phyloP scores from a whole-genome alignment of 2,888 invertebrate species.

The Acleris sparsana region DNA sequence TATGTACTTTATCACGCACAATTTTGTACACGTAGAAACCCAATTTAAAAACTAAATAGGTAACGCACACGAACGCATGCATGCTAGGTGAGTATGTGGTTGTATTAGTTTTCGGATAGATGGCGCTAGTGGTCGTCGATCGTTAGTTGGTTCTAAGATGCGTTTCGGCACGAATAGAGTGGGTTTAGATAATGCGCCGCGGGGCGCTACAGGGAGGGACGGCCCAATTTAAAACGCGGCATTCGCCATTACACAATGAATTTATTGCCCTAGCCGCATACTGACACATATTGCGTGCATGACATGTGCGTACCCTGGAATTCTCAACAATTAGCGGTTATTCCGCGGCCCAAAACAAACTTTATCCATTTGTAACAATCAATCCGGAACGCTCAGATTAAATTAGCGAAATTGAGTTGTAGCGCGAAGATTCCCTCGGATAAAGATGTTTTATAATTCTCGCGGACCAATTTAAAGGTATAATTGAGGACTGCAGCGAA shows the following conservation, averaged over 20 bases:
- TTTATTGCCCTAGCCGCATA: conserved; percentile 69
- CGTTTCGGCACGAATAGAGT: conserved; percentile 65
- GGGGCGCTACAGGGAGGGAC: conserved; percentile 77
- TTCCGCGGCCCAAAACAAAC: conserved; percentile 38
- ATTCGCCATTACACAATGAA: conserved; percentile 78
- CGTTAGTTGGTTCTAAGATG: conserved; percentile 49
- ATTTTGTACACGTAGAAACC: conserved; percentile 45
- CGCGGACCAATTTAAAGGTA: conserved; percentile 40
- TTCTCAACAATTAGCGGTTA: conserved; percentile 54
- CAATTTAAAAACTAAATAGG: conserved; percentile 38
- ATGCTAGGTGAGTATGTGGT: conserved; percentile 28
- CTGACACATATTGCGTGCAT: conserved; percentile 76
- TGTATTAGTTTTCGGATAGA: conserved; percentile 42
- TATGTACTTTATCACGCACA: conserved; percentile 57
- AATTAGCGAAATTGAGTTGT: conserved; percentile 24
- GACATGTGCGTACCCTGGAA: conserved; percentile 60
- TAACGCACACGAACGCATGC: conserved; percentile 34
- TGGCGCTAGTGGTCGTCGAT: conserved; percentile 46
- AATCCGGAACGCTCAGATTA: conserved; percentile 28
- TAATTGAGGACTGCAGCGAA: conserved; percentile 45
- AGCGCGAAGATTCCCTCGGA: conserved; percentile 22
- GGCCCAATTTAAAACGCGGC: conserved; percentile 75
- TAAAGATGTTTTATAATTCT: conserved; percentile 35
- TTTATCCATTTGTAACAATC: conserved; percentile 35
- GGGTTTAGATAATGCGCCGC: conserved; percentile 65